Base-by-base conservation (phyloP, 64 coral and sea anemone species). In the Stichodactyla mertensii region DNA sequence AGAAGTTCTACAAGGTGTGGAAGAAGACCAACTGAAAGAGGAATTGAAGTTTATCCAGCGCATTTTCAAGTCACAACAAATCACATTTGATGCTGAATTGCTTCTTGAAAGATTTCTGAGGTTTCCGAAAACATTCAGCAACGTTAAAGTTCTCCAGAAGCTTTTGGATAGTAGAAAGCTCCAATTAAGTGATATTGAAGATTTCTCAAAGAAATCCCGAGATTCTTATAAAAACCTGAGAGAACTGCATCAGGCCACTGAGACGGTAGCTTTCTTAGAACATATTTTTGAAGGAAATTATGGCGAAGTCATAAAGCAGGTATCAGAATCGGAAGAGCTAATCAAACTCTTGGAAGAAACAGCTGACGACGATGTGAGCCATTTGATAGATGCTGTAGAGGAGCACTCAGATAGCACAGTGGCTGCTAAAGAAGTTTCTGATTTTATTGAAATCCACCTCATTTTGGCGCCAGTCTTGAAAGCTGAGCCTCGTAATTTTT, bases 321-420 rank as follows among this genome's bases (percentile, higher is more conserved):
- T 98, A 53, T 71, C 81, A n/a, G 56, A 89, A 13, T 94, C 95
- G 2, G 26, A 55, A 80, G 92, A 94, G 57, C 28, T 98, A 54
- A 60, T 94, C 55, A 71, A 83, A 15, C 81, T 98, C 19, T 54
- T 98, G 16, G 52, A 90, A 64, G 92, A 94, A 55, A 98, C 92
- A 16, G 89, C 89, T 52, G 51, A 89, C 52, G 95, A 98, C n/a
- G 95, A 98, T 82, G 89, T 94, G 9, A 52, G 83, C 28, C 52
- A 91, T 24, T 79, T 98, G 15, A 93, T 98, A 53, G 95, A 98
- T 87, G 92, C 89, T 71, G 95, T 98, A 7, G 95, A 98, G 77
- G 95, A 98, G 81, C 90, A 94, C 77, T 98, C 95, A 16, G 95
- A 98, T 36, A 86, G 89, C 22, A 82, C 87, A 18, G 87, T 98